phyloP scores from a whole-genome alignment of 2,797 vertebrate species.

The Gallinago nigripennis region DNA sequence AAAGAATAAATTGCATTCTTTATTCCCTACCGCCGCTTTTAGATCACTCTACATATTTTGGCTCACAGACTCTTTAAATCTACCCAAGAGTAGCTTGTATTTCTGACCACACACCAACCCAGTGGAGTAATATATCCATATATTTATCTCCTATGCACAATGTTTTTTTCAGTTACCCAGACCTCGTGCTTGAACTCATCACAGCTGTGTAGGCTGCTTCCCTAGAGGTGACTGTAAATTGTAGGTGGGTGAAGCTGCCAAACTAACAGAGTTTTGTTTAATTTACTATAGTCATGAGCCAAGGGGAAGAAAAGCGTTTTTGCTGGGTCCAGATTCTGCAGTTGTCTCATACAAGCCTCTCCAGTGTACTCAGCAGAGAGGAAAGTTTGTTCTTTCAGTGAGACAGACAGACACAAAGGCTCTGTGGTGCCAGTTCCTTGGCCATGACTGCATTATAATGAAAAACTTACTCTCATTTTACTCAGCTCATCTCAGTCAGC shows the following conservation, averaged over 20 bases:
- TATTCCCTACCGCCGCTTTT: not conserved
- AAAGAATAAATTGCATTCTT: not conserved
- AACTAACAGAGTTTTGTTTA: not conserved
- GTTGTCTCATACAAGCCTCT: not conserved
- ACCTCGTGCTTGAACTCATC: not conserved
- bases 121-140: not conserved
- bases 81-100: fast-evolving
- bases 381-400: not conserved
- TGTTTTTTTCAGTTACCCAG: not conserved
- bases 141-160: not conserved
- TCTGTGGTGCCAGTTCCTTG: not conserved
- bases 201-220: not conserved
- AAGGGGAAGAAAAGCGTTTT: not conserved
- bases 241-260: not conserved
- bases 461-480: not conserved
- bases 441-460: too few relatives aligned
- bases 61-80: not conserved
- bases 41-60: not conserved
- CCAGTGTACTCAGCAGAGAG: not conserved
- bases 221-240: not conserved
- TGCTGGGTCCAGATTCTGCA: not conserved
- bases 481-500: not conserved
- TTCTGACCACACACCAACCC: not conserved
- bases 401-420: not conserved
- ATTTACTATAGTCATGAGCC: not conserved